Evolutionary conservation across 2,113 vertebrate species (phyloP).

Genomic region (Nannospalax galili): DNA sequence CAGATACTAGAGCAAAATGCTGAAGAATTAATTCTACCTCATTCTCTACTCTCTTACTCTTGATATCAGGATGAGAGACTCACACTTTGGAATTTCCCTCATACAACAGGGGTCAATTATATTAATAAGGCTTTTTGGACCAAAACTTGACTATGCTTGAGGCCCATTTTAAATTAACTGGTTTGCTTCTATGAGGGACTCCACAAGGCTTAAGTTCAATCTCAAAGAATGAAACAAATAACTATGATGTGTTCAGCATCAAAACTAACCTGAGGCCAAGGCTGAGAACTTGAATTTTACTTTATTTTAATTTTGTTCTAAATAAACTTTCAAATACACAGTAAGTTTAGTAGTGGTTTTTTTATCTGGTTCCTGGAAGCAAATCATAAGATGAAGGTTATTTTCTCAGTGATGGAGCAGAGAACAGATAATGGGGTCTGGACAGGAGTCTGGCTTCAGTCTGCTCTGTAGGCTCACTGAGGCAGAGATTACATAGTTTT

Average conservation of each 20-base stretch:
- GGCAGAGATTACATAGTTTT: neutral
- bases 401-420: neutral
- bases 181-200: neutral
- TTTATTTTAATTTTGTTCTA: conserved; percentile 42
- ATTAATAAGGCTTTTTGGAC: neutral
- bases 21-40: neutral
- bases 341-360: conserved; percentile 18
- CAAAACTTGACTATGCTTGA: neutral
- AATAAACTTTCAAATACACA: conserved; percentile 18
- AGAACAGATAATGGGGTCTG: neutral
- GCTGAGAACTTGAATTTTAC: neutral
- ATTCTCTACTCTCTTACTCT: neutral
- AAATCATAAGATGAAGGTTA: neutral
- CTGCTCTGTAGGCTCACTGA: neutral
- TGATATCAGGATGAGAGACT: neutral
- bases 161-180: neutral
- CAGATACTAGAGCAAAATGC: neutral
- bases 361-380: neutral
- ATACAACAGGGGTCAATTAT: neutral
- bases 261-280: neutral
- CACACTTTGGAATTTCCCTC: neutral
- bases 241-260: neutral
- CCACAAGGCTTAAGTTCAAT: neutral
- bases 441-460: neutral
- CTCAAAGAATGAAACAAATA: conserved; percentile 35